A percentile compares a stretch with the other conserved stretches of the same genome.
Conservation (phyloP, 2,888 invertebrate species). For the Merodon equestris region DNA sequence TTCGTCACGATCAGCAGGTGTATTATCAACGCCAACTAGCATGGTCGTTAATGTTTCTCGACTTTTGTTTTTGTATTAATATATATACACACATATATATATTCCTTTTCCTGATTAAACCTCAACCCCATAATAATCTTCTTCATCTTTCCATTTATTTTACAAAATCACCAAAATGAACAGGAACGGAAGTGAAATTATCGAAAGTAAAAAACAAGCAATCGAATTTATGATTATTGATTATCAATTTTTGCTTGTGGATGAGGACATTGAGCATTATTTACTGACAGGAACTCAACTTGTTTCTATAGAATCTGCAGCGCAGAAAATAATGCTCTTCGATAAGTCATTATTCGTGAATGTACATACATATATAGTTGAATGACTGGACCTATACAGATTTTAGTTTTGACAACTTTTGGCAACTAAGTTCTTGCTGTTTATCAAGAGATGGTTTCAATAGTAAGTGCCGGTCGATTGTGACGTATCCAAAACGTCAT, state of each 20-base stretch:
- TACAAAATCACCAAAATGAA: conserved; percentile 46
- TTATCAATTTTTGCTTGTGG: background rate
- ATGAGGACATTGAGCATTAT: too few species aligned
- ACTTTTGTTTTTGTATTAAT: conserved; percentile 73
- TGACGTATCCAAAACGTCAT: too few species aligned
- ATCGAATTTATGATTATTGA: background rate
- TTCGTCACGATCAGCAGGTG: conserved; percentile 67
- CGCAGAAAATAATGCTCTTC: too few species aligned
- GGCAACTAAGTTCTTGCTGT: too few species aligned
- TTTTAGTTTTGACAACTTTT: background rate
- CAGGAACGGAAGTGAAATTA: conserved; percentile 52
- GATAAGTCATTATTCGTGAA: too few species aligned
- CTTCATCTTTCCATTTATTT: conserved; percentile 16
- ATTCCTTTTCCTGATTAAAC: conserved; percentile 41
- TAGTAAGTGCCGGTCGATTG: too few species aligned
- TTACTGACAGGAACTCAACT: too few species aligned
- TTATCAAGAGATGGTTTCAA: too few species aligned
- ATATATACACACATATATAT: too few species aligned
- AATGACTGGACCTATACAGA: too few species aligned
- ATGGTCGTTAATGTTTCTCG: conserved; percentile 59
- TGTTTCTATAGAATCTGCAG: too few species aligned
- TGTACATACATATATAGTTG: too few species aligned
- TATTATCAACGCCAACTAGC: conserved; percentile 64
- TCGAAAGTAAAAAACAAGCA: conserved; percentile 33
- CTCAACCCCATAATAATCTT: conserved; percentile 59